A percentile compares a stretch with the other conserved stretches of the same genome.
These are phyloP conservation scores for Aepyceros melampus DNA, from an alignment of 2,113 vertebrate genomes.

Conservation along the genomic window DNA sequence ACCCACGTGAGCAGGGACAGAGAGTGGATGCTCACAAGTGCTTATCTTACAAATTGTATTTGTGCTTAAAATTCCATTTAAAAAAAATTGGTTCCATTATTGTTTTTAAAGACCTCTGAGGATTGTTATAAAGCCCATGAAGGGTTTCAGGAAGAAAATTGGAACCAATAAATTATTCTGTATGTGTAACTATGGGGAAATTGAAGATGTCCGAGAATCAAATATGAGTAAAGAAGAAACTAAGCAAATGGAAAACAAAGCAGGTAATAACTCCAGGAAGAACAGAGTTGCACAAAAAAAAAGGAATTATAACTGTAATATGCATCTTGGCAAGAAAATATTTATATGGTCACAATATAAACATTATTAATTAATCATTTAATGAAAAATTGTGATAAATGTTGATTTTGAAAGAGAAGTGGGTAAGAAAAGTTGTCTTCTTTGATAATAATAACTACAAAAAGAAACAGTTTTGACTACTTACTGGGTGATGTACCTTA, in stretches of 20 bases:
- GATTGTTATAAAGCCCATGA: background rate
- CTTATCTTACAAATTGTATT: background rate
- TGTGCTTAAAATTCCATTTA: background rate
- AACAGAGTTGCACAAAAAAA: background rate
- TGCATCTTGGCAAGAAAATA: background rate
- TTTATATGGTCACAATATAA: background rate
- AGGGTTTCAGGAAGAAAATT: background rate
- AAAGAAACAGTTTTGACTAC: background rate
- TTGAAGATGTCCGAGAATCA: background rate
- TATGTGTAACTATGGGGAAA: background rate
- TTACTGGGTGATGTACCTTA: background rate
- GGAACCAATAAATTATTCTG: background rate
- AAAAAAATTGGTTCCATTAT: background rate
- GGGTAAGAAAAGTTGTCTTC: background rate
- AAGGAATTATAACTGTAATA: background rate
- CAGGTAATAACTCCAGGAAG: background rate
- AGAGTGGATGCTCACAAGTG: background rate
- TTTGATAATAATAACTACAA: background rate
- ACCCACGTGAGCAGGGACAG: fast-evolving
- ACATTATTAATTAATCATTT: background rate
- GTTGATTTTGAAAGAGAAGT: background rate
- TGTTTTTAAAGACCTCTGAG: background rate
- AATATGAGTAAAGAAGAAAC: background rate
- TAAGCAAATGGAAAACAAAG: background rate
- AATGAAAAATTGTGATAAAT: background rate